These are phyloP conservation scores for Microdon myrmicae DNA, from an alignment of 2,888 invertebrate species.

Conservation along the genomic window DNA sequence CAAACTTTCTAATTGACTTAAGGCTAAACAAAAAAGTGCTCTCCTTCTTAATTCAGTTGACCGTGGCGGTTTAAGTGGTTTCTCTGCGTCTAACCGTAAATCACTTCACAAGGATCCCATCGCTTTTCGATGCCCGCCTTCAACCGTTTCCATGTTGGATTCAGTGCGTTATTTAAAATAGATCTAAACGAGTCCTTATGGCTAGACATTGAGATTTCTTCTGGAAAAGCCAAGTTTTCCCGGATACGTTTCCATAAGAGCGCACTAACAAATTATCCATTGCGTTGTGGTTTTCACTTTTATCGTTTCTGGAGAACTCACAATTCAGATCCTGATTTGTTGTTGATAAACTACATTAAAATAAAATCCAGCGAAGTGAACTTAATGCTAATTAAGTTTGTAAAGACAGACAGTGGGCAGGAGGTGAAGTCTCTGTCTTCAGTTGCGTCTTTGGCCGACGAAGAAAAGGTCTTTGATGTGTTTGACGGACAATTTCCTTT, in stretches of 20 bases:
- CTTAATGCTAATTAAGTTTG: conserved; percentile 49
- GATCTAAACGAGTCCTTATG: conserved; percentile 48
- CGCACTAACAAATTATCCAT: conserved; percentile 27
- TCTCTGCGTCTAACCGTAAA: conserved; percentile 39
- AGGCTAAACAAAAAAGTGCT: conserved; percentile 36
- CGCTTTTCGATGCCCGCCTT: background rate
- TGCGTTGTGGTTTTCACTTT: background rate
- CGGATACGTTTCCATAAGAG: conserved; percentile 3
- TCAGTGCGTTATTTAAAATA: conserved; percentile 34
- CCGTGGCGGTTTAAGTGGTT: conserved; percentile 43
- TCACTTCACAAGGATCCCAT: conserved; percentile 35
- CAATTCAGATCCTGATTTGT: conserved; percentile 40
- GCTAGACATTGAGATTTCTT: conserved; percentile 37
- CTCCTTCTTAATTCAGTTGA: conserved; percentile 45
- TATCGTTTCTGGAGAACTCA: conserved; percentile 21
- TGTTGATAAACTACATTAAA: conserved; percentile 52
- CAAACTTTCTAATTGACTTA: conserved; percentile 47
- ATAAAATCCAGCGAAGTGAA: conserved; percentile 47
- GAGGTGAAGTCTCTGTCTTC: conserved; percentile 9
- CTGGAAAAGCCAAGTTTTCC: conserved; percentile 19
- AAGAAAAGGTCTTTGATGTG: conserved; percentile 44
- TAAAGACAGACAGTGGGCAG: conserved; percentile 37
- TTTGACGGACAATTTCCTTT: conserved; percentile 48
- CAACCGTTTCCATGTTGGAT: background rate
- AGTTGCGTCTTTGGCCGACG: conserved; percentile 34